phyloP scores from a whole-genome alignment of 1,140 invertebrate species.

The Amphibalanus amphitrite region DNA sequence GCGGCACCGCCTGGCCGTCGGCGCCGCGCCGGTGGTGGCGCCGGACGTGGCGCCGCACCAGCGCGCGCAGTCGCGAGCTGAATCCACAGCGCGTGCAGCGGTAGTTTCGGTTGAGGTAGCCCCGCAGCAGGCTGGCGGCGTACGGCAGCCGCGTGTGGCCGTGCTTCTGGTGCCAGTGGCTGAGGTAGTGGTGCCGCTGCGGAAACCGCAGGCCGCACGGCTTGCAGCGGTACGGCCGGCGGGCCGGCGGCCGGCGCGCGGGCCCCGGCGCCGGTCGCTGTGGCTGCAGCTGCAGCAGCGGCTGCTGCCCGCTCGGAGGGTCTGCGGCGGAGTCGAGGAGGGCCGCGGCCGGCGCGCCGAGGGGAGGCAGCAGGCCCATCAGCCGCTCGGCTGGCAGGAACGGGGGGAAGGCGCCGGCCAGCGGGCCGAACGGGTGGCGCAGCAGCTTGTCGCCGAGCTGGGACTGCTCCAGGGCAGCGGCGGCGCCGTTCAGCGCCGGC shows the following conservation, averaged over 20 bases:
- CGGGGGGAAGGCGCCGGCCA: slow-evolving; percentile 3
- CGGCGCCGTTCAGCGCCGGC: slow-evolving; percentile 8
- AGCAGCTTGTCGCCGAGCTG: slow-evolving; percentile 15
- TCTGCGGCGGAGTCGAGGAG: slow-evolving; percentile 1
- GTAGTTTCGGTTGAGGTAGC: slow-evolving; percentile 19
- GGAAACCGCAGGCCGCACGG: slow-evolving; percentile 30
- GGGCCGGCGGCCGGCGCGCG: slow-evolving; percentile 8
- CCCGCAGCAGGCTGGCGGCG: slow-evolving; percentile 10
- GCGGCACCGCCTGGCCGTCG: slow-evolving; percentile 16
- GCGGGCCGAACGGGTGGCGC: slow-evolving; percentile 13
- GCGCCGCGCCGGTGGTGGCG: slow-evolving; percentile 21
- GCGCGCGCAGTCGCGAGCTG: slow-evolving; percentile 38
- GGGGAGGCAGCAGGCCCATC: background rate
- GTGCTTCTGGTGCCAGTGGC: slow-evolving; percentile 28
- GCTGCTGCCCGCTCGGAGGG: too few relatives aligned
- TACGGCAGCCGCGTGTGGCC: slow-evolving; percentile 13
- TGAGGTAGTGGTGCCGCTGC: slow-evolving; percentile 24
- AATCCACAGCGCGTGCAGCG: slow-evolving; percentile 49
- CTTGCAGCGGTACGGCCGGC: slow-evolving; percentile 24
- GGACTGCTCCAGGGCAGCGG: slow-evolving; percentile 11
- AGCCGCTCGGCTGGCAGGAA: slow-evolving; percentile 6
- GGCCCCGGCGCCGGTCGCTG: background rate
- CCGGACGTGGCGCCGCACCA: slow-evolving; percentile 44
- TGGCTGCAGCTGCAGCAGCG: background rate
- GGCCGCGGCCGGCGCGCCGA: background rate